phyloP scores from a whole-genome alignment of 1,140 invertebrate genomes.

The Caerostris darwini region DNA sequence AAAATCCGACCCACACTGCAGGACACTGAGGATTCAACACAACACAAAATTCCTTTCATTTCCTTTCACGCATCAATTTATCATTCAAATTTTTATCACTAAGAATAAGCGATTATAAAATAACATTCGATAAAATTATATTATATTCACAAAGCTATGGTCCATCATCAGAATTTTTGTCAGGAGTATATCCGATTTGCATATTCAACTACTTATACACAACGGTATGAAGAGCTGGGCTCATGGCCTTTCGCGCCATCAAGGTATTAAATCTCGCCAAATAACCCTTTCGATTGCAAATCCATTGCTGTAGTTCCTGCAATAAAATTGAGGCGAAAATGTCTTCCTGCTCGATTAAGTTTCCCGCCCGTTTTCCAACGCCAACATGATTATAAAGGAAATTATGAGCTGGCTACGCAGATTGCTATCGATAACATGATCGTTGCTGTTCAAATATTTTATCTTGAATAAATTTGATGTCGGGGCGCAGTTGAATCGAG shows the following conservation, averaged over 20 bases:
- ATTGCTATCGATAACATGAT: conserved; percentile 45
- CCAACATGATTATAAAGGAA: conserved; percentile 42
- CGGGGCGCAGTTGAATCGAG: too few relatives aligned
- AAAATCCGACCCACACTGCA: too few relatives aligned
- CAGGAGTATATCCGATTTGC: not conserved
- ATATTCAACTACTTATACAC: not conserved
- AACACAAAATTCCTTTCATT: too few relatives aligned
- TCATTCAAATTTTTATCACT: too few relatives aligned
- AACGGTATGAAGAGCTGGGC: not conserved
- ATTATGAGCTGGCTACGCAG: conserved; percentile 21
- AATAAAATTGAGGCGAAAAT: conserved; percentile 39
- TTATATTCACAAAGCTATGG: too few relatives aligned
- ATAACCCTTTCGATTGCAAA: not conserved
- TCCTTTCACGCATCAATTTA: too few relatives aligned
- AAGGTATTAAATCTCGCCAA: not conserved
- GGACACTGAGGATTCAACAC: too few relatives aligned
- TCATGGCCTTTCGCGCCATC: not conserved
- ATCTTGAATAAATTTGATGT: conserved; percentile 28
- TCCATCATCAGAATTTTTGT: not conserved
- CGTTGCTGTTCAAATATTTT: conserved; percentile 4
- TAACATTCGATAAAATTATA: too few relatives aligned
- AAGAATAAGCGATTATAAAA: too few relatives aligned
- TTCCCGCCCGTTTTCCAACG: not conserved
- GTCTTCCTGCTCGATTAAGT: conserved; percentile 35
- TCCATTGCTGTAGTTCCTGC: not conserved